Evolutionary conservation across 1,140 invertebrate species (phyloP).

Genomic region (Drosophila yakuba): DNA sequence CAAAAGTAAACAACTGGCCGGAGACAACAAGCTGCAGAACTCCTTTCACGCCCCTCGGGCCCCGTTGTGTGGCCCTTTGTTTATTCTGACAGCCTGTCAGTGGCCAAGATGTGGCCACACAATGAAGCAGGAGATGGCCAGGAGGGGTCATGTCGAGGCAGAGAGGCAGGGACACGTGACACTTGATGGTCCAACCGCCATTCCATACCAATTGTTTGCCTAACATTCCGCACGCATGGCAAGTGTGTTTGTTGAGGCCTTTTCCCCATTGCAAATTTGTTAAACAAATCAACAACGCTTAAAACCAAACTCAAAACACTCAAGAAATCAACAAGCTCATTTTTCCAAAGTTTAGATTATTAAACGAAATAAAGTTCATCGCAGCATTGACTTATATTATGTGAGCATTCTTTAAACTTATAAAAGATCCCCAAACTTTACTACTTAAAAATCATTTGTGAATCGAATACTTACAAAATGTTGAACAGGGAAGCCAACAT

Average conservation of each 20-base stretch:
- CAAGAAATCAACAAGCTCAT: background rate
- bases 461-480: too few species aligned
- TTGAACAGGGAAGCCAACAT: background rate
- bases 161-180: constrained; percentile 58
- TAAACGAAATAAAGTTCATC: too few species aligned
- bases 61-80: constrained; percentile 64
- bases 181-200: constrained; percentile 56
- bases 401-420: too few species aligned
- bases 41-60: constrained; percentile 5
- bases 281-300: constrained; percentile 64
- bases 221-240: constrained; percentile 34
- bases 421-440: too few species aligned
- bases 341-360: too few species aligned
- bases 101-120: constrained; percentile 75
- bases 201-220: constrained; percentile 22
- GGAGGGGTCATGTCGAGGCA: background rate
- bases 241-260: constrained; percentile 59
- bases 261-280: constrained; percentile 63
- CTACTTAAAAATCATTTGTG: too few species aligned
- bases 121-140: constrained; percentile 29
- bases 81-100: constrained; percentile 69
- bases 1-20: constrained; percentile 49
- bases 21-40: constrained; percentile 3
- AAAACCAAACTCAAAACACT: constrained; percentile 12
- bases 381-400: too few species aligned